Conservation (phyloP, 2,888 invertebrate species). For the Tetragonula carbonaria region DNA sequence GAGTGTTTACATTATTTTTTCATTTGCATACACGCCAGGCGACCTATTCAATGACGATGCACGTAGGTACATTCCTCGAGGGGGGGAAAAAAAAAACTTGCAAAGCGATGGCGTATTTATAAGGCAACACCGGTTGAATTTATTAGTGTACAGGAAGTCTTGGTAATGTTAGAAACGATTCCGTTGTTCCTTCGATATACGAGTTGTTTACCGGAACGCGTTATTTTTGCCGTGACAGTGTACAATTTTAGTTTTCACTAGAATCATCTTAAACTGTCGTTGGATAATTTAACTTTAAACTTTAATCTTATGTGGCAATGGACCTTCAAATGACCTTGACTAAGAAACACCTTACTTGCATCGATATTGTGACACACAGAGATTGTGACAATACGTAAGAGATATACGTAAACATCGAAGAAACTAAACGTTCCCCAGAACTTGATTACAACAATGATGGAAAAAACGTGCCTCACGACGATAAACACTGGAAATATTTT, state of each 20-base stretch:
- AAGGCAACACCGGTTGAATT: constrained; percentile 14
- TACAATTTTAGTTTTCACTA: neutral
- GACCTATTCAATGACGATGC: constrained; percentile 49
- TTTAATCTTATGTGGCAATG: neutral
- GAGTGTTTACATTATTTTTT: constrained; percentile 43
- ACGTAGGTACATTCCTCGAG: constrained; percentile 20
- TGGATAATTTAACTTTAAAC: neutral
- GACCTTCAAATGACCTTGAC: neutral
- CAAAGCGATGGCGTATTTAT: constrained; percentile 21
- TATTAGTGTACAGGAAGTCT: neutral
- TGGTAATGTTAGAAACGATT: neutral
- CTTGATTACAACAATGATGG: neutral
- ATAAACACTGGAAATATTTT: neutral
- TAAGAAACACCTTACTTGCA: neutral
- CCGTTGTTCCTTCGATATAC: neutral
- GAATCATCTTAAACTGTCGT: neutral
- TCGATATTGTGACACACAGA: fast-evolving
- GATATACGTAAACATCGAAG: neutral
- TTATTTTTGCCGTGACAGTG: neutral
- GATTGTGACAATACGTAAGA: neutral
- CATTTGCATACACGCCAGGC: constrained; percentile 57
- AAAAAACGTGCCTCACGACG: neutral
- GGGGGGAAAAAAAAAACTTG: neutral
- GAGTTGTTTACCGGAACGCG: neutral
- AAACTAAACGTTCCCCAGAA: neutral